Conservation (phyloP, 1,140 invertebrate genomes). For the Drosophila rhopaloa region DNA sequence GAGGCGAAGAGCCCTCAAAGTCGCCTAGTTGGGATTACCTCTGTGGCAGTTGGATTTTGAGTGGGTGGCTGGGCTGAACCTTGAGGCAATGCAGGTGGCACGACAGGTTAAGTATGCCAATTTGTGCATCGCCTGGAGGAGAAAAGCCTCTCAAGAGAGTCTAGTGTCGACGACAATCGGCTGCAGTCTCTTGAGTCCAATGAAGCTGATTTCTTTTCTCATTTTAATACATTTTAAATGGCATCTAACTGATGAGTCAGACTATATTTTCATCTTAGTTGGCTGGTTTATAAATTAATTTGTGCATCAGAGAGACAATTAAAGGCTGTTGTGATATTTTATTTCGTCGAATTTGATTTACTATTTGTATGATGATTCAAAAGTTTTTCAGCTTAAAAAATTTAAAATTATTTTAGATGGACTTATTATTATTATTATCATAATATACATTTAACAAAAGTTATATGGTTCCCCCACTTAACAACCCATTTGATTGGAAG, state of each 20-base stretch:
- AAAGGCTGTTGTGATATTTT: background rate
- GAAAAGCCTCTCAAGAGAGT: constrained; percentile 7
- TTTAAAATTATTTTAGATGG: too few species aligned
- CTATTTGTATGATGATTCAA: background rate
- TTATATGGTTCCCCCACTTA: too few species aligned
- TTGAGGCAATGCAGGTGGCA: constrained; percentile 35
- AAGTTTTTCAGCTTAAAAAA: too few species aligned
- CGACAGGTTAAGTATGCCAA: constrained; percentile 48
- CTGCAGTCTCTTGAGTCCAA: constrained; percentile 6
- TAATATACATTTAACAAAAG: too few species aligned
- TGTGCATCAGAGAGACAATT: background rate
- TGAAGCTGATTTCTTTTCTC: constrained; percentile 5
- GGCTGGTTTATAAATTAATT: background rate
- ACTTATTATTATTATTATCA: too few species aligned
- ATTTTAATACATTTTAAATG: constrained; percentile 5
- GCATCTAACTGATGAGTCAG: constrained; percentile 3
- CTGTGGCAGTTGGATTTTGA: background rate
- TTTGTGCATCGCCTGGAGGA: constrained; percentile 27
- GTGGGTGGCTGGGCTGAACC: constrained; percentile 5
- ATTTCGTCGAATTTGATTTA: background rate
- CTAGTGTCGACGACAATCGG: constrained; percentile 27
- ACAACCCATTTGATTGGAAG: too few species aligned
- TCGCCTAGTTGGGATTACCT: constrained; percentile 36
- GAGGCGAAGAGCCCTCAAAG: constrained; percentile 3
- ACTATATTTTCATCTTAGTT: constrained; percentile 3